These are phyloP conservation scores for Sarcophaga variegata DNA, from an alignment of 2,888 invertebrate species.

Conservation along the genomic window DNA sequence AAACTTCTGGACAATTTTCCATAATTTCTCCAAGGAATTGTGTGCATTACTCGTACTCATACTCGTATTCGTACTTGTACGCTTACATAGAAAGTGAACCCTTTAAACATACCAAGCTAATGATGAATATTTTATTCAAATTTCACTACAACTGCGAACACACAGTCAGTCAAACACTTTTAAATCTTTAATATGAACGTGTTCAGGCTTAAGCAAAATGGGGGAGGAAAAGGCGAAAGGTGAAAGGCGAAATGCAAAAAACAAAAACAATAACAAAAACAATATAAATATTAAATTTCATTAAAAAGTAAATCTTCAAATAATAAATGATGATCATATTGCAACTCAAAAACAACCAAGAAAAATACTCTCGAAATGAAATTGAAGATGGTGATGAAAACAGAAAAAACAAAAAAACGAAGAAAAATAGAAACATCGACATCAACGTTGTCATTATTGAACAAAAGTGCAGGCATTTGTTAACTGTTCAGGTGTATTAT, in stretches of 20 bases:
- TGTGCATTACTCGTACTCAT: neutral
- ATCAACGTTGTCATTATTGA: constrained; percentile 43
- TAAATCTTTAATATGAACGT: neutral
- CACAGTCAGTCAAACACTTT: neutral
- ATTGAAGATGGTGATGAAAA: constrained; percentile 20
- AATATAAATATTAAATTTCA: constrained; percentile 41
- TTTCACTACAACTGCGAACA: neutral
- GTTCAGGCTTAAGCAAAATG: constrained; percentile 3
- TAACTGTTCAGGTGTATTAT: constrained; percentile 48
- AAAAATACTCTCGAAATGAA: constrained; percentile 1
- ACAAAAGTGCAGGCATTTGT: constrained; percentile 58
- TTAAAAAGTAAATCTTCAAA: constrained; percentile 36
- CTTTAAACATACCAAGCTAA: constrained; percentile 34
- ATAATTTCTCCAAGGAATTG: constrained; percentile 62
- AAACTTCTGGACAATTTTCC: constrained; percentile 53
- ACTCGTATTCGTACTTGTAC: too few species aligned
- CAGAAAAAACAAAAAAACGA: neutral
- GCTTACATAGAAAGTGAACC: constrained; percentile 15
- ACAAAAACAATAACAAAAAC: neutral
- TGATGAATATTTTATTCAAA: constrained; percentile 33
- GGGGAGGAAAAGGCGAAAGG: too few species aligned
- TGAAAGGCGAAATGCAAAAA: too few species aligned
- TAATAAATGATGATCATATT: constrained; percentile 21
- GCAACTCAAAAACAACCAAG: neutral
- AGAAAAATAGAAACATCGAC: constrained; percentile 24